Evolutionary conservation across 2,113 vertebrate genomes (phyloP).

Genomic region (Motacilla alba): DNA sequence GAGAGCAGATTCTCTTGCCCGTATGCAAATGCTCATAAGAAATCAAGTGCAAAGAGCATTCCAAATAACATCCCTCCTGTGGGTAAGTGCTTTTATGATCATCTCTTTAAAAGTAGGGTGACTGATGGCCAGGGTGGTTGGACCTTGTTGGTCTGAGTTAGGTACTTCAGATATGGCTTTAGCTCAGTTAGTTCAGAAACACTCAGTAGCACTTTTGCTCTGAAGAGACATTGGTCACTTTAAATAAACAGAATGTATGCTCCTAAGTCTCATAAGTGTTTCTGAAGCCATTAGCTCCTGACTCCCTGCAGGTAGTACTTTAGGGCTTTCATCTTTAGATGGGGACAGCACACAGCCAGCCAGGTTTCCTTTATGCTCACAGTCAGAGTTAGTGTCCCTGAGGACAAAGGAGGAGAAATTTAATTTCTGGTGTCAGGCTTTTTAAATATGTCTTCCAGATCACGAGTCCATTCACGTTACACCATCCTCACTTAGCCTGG

Average conservation of each 20-base stretch:
- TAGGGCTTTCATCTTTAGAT: neutral
- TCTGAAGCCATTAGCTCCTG: neutral
- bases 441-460: neutral
- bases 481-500: neutral
- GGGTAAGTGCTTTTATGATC: neutral
- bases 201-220: neutral
- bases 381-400: accelerated
- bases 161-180: neutral
- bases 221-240: neutral
- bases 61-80: neutral
- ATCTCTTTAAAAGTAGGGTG: neutral
- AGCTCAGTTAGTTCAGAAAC: neutral
- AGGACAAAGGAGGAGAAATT: neutral
- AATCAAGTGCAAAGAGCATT: neutral
- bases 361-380: neutral
- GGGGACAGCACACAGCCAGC: neutral
- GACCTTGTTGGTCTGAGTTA: neutral
- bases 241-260: neutral
- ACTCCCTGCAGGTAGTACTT: neutral
- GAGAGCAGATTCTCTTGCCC: neutral
- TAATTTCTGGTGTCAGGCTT: neutral
- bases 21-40: neutral
- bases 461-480: neutral
- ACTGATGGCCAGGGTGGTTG: neutral
- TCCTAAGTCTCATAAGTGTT: neutral